A percentile compares a stretch with the other conserved stretches of the same genome.
Evolutionary conservation across 1,140 invertebrate genomes (phyloP).

Genomic region (Cataglyphis hispanica): DNA sequence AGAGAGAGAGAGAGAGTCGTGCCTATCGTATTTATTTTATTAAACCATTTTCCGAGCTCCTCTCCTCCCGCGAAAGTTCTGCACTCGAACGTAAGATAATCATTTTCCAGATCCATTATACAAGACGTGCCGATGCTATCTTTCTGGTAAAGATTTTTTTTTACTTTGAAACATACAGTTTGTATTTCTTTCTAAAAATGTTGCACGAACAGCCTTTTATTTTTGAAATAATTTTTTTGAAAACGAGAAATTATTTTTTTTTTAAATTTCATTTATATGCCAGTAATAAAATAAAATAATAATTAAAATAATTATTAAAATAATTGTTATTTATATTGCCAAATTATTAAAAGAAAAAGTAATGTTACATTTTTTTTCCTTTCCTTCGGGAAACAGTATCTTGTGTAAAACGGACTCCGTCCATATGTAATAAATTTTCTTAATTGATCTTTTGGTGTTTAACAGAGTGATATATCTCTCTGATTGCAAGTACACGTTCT

Average conservation of each 20-base stretch:
- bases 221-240: neutral
- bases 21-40: conserved; percentile 86
- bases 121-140: neutral
- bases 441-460: neutral
- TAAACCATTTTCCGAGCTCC: conserved; percentile 81
- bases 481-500: neutral
- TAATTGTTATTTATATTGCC: too few species aligned
- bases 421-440: neutral
- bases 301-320: neutral
- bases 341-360: neutral
- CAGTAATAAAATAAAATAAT: too few species aligned
- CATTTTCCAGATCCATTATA: conserved; percentile 48
- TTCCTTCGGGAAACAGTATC: too few species aligned
- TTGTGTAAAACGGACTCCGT: neutral
- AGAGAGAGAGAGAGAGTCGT: conserved; percentile 67
- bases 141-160: neutral
- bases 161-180: neutral
- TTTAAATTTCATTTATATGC: too few species aligned
- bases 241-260: too few species aligned
- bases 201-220: neutral
- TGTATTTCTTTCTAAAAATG: neutral
- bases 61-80: conserved; percentile 78
- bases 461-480: neutral
- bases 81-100: conserved; percentile 66
- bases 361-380: neutral